Percentiles rank a stretch among this genome's conserved stretches.
Conservation (phyloP, 2,888 invertebrate genomes). For the Formica aserva region DNA sequence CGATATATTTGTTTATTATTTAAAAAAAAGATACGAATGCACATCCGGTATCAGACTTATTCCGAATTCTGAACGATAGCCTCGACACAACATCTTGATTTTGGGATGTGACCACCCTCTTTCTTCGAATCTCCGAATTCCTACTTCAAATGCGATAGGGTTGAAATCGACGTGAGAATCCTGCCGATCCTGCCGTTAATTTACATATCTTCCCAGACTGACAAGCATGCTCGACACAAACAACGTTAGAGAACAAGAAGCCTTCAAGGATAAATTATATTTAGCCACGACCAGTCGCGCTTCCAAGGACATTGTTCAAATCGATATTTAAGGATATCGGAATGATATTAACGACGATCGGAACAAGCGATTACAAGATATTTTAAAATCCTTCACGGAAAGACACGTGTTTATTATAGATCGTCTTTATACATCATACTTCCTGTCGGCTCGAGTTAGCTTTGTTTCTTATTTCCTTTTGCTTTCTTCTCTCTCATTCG, state of each 20-base stretch:
- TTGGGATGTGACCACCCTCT: slow-evolving; percentile 74
- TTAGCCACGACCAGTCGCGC: slow-evolving; percentile 61
- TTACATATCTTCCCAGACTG: slow-evolving; percentile 16
- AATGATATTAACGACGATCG: neutral
- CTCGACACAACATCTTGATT: slow-evolving; percentile 71
- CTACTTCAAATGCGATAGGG: slow-evolving; percentile 77
- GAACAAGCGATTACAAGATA: neutral
- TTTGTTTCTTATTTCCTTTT: neutral
- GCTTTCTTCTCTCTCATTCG: neutral
- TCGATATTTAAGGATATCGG: slow-evolving; percentile 19
- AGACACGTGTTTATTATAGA: slow-evolving; percentile 26
- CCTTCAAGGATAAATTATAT: slow-evolving; percentile 72
- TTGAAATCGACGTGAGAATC: slow-evolving; percentile 73
- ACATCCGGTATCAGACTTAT: slow-evolving; percentile 76
- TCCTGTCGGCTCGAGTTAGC: neutral
- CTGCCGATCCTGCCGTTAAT: slow-evolving; percentile 63
- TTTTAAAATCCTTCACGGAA: slow-evolving; percentile 19
- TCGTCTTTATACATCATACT: neutral
- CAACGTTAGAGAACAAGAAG: slow-evolving; percentile 42
- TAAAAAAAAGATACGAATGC: slow-evolving; percentile 32
- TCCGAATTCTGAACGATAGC: slow-evolving; percentile 75
- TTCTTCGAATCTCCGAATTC: slow-evolving; percentile 77
- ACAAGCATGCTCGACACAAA: slow-evolving; percentile 18
- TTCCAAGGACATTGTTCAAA: slow-evolving; percentile 68
- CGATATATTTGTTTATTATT: neutral